Conservation (phyloP, 2,888 invertebrate genomes). For the Ectemnius cavifrons region DNA sequence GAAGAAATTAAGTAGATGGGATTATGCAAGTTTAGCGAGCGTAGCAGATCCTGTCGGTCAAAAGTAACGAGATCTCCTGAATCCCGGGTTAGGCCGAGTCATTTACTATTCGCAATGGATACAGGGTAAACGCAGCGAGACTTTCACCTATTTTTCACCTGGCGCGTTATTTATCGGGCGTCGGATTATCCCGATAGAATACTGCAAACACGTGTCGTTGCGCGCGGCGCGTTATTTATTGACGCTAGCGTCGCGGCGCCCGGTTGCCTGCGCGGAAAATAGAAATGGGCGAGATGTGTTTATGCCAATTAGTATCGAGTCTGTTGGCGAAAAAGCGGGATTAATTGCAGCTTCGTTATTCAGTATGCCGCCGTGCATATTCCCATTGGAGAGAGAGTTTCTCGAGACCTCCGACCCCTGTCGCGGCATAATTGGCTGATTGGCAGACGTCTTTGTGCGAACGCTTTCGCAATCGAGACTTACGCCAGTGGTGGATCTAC, state of each 20-base stretch:
- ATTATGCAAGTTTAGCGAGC: no score
- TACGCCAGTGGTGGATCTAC: slow-evolving; percentile 18
- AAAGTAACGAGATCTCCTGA: no score
- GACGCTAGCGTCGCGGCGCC: background rate
- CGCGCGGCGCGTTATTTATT: background rate
- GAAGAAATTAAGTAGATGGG: no score
- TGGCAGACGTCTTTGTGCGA: slow-evolving; percentile 29
- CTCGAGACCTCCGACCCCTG: slow-evolving; percentile 30
- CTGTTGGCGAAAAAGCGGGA: no score
- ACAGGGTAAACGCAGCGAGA: no score
- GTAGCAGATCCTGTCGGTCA: no score
- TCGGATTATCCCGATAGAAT: slow-evolving; percentile 11
- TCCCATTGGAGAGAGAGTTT: slow-evolving; percentile 7
- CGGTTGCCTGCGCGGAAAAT: background rate
- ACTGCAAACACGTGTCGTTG: background rate
- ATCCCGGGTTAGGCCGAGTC: no score
- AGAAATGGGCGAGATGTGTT: background rate
- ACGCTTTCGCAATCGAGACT: slow-evolving; percentile 27
- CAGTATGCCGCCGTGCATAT: background rate
- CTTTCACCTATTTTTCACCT: slow-evolving; percentile 11
- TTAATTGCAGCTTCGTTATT: slow-evolving; percentile 1
- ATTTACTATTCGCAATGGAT: no score
- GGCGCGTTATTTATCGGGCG: slow-evolving; percentile 11
- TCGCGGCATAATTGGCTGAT: slow-evolving; percentile 41
- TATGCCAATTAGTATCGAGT: no score